phyloP scores from a whole-genome alignment of 2,113 vertebrate genomes.

The Equus quagga region DNA sequence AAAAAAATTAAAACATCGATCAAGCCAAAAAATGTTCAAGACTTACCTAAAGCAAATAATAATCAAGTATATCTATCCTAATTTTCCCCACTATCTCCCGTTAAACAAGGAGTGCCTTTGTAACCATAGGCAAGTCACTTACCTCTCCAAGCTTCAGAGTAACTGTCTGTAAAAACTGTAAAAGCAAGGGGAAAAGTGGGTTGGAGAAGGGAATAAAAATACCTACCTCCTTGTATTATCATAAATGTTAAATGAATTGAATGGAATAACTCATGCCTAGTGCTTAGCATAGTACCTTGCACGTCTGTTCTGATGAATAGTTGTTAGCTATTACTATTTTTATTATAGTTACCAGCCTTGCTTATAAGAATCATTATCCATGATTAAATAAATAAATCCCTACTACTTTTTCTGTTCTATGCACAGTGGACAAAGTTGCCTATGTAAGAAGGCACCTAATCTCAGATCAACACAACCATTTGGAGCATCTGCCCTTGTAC shows the following conservation, averaged over 20 bases:
- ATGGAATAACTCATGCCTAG: background rate
- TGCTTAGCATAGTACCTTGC: background rate
- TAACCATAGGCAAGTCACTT: background rate
- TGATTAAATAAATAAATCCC: background rate
- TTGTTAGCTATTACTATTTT: background rate
- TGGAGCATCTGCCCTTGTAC: background rate
- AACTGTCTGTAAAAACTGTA: background rate
- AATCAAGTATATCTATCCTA: background rate
- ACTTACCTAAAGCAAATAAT: background rate
- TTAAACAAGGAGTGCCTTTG: background rate
- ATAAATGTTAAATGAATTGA: background rate
- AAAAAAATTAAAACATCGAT: background rate
- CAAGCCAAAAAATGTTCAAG: background rate
- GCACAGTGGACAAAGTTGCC: background rate
- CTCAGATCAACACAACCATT: background rate
- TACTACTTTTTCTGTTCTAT: accelerated
- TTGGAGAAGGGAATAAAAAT: background rate
- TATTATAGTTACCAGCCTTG: background rate
- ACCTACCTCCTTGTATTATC: background rate
- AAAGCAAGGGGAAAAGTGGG: background rate
- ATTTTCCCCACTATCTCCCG: background rate
- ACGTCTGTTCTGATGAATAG: background rate
- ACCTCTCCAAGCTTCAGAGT: background rate
- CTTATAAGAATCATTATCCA: background rate
- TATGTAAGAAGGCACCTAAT: background rate